phyloP scores from a whole-genome alignment of 2,797 vertebrate species.

The Lacerta agilis region DNA sequence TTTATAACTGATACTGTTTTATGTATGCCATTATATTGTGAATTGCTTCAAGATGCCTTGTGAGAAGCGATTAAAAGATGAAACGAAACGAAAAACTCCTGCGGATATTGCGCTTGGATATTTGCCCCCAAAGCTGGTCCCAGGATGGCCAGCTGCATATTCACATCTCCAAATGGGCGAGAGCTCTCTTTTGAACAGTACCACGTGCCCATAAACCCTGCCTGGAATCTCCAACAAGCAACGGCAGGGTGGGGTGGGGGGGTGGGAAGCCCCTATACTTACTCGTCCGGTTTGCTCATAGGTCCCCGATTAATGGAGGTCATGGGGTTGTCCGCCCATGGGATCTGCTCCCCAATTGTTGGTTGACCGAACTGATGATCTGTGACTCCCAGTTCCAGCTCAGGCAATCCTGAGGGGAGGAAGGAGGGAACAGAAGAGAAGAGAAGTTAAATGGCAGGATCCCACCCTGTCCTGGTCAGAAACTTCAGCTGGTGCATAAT shows the following conservation, averaged over 20 bases:
- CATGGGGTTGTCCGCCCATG: conserved; percentile 82
- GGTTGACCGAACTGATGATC: conserved; percentile 87
- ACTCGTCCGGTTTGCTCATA: conserved; percentile 88
- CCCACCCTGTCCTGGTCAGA: no score
- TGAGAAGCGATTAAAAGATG: no score
- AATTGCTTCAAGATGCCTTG: no score
- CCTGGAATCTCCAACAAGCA: neutral
- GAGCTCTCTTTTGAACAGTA: neutral
- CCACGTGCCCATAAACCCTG: neutral
- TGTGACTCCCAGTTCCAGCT: conserved; percentile 84
- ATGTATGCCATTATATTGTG: no score
- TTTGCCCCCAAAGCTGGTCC: no score
- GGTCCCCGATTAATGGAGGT: conserved; percentile 78
- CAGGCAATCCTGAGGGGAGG: conserved; percentile 80
- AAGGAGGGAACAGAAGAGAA: accelerated
- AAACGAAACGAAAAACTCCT: no score
- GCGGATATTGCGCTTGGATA: no score
- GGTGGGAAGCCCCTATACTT: conserved; percentile 62
- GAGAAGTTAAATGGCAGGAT: neutral
- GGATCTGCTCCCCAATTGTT: conserved; percentile 82
- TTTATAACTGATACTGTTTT: no score
- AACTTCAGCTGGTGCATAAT: no score
- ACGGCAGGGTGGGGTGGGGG: accelerated
- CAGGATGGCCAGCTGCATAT: neutral
- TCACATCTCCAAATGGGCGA: no score